Base-by-base conservation (phyloP, 2,888 invertebrate genomes). In the Nomada flava region DNA sequence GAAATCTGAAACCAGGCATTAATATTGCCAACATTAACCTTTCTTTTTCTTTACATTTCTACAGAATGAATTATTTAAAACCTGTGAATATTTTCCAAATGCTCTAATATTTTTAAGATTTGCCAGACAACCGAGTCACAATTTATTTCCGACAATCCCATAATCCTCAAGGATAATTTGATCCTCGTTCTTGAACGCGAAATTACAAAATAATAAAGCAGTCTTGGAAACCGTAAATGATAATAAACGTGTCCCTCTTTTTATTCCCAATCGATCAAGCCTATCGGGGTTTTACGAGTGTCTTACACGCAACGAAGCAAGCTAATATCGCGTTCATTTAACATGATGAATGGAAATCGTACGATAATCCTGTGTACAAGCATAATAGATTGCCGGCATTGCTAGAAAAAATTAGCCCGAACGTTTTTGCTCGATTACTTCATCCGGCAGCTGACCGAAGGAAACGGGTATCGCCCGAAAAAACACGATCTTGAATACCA, bases 311-410 rank as follows among this genome's bases (percentile, higher is more conserved):
- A 60, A 60, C 15, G 52, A 50, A 36, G 5, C 47, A 59, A 59
- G 76, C 47, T 76, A 29, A 64, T 26, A 47, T 50, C 50, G 36
- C 1, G 60, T 52, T 73, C 67, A 59, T 83, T 82, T 60, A 63
- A 75, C 69, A 78, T 82, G 82, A 82, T 75, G 64, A 78, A 82
- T 78, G 75, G 75, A 82, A 78, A 82, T 71, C 63, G 65, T 57
- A 44, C 67, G 73, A 83, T 63, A 77, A 67, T 70, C 70, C 26
- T 23, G 9, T 11, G 26, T 67, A 44, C 60, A 29, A 68, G 44
- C 52, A 20, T 57, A 23, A 29, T 29, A n/a, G 68, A 71, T 82
- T 74, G 64, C 59, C 47, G 2, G 11, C 15, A 26, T n/a, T 55
- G 20, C 29, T 60, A 71, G 74, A 78, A 77, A 78, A 74, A 74